Conservation (phyloP, 2,888 invertebrate species). For the Perdita meconis region DNA sequence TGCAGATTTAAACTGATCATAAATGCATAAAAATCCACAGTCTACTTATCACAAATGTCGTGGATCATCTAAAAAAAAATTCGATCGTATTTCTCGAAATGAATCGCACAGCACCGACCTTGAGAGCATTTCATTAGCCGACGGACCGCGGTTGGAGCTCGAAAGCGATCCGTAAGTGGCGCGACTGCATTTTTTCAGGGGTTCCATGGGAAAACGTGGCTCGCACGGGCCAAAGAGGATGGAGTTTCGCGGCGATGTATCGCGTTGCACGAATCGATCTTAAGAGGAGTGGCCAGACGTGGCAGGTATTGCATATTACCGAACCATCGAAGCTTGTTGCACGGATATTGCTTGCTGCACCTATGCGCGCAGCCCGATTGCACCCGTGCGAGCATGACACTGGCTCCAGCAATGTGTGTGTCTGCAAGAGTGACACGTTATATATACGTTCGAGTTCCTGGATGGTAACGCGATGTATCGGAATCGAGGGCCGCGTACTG, state of each 20-base stretch:
- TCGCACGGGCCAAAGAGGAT: slow-evolving; percentile 55
- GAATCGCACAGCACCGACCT: background rate
- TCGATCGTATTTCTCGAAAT: background rate
- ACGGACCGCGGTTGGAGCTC: background rate
- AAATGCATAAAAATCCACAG: too few species aligned
- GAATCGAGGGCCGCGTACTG: slow-evolving; percentile 23
- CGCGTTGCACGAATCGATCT: slow-evolving; percentile 62
- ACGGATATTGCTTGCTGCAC: slow-evolving; percentile 57
- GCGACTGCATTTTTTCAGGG: slow-evolving; percentile 14
- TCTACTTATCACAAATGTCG: too few species aligned
- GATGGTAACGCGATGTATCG: slow-evolving; percentile 23
- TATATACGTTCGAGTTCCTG: slow-evolving; percentile 18
- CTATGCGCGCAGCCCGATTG: slow-evolving; percentile 6
- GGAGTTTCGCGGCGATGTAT: slow-evolving; percentile 61
- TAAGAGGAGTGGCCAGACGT: slow-evolving; percentile 14
- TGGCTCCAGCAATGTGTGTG: background rate
- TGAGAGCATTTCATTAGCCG: slow-evolving; percentile 8
- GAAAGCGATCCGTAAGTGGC: slow-evolving; percentile 24
- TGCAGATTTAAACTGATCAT: too few species aligned
- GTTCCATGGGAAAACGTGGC: slow-evolving; percentile 39
- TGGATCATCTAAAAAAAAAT: too few species aligned
- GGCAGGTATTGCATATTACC: slow-evolving; percentile 58
- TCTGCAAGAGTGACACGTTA: slow-evolving; percentile 13
- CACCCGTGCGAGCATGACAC: background rate
- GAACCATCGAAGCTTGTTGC: slow-evolving; percentile 59